Evolutionary conservation across 2,113 vertebrate species (phyloP).

Genomic region (Sigmodon hispidus): DNA sequence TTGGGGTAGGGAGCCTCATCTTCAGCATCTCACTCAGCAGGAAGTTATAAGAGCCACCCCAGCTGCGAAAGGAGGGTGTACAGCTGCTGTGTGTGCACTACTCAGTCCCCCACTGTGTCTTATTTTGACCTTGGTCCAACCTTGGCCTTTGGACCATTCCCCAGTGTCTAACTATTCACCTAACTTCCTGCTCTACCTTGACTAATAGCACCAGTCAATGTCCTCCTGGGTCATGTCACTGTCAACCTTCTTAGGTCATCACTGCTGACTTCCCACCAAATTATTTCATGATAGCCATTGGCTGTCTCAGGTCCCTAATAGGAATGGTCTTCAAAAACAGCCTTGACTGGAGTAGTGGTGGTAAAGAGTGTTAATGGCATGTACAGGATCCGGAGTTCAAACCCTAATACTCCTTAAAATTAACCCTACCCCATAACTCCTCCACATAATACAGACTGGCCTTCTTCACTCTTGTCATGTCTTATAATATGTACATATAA

Average conservation of each 20-base stretch:
- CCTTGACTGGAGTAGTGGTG: background rate
- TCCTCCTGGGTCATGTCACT: background rate
- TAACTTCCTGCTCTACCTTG: background rate
- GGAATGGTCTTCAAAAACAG: background rate
- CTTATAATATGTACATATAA: too few species aligned
- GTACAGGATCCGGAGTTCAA: background rate
- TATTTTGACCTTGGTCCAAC: conserved; percentile 27
- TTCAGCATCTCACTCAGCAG: background rate
- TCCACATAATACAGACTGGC: background rate
- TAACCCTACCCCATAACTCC: background rate
- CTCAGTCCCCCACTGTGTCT: background rate
- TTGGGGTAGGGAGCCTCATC: background rate
- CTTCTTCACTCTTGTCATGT: background rate
- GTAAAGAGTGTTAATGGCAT: background rate
- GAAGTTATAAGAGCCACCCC: background rate
- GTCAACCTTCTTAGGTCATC: background rate
- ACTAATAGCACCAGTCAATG: background rate
- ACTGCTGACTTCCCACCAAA: background rate
- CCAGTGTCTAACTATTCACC: background rate
- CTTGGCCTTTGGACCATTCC: too few species aligned
- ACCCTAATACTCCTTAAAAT: background rate
- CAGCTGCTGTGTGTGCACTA: background rate
- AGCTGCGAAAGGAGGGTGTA: background rate
- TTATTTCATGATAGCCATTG: background rate
- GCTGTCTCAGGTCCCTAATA: background rate